phyloP scores from a whole-genome alignment of 2,888 invertebrate genomes.

The Esperia sulphurella region DNA sequence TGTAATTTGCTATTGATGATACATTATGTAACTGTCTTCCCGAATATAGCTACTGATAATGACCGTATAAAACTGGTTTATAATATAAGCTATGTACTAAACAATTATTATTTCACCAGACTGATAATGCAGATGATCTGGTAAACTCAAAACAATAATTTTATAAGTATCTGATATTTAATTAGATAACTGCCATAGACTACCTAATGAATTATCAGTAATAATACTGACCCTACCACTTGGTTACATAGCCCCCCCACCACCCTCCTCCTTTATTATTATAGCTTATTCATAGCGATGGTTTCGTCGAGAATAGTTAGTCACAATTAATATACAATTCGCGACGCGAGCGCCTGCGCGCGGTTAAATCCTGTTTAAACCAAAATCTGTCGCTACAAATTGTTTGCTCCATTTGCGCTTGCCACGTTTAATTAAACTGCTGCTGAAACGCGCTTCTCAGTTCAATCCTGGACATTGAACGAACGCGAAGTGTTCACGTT shows the following conservation, averaged over 20 bases:
- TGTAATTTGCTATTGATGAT: too few relatives aligned
- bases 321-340: conserved; percentile 1
- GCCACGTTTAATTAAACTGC: conserved; percentile 62
- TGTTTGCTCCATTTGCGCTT: conserved; percentile 49
- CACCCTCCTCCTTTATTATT: too few relatives aligned
- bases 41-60: not conserved
- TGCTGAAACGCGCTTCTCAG: conserved; percentile 44
- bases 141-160: not conserved
- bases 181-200: not conserved
- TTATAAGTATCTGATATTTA: not conserved
- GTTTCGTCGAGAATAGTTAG: not conserved
- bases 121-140: not conserved
- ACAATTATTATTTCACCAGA: not conserved
- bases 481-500: conserved; percentile 21
- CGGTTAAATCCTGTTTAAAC: conserved; percentile 75
- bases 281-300: not conserved
- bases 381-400: conserved; percentile 56
- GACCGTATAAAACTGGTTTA: not conserved
- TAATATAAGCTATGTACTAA: not conserved
- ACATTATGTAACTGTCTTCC: not conserved
- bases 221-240: too few relatives aligned
- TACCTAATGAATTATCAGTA: too few relatives aligned
- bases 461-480: conserved; percentile 38
- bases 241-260: too few relatives aligned
- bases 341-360: conserved; percentile 25